phyloP scores from a whole-genome alignment of 2,888 invertebrate species.

The Pediacus dermestoides region DNA sequence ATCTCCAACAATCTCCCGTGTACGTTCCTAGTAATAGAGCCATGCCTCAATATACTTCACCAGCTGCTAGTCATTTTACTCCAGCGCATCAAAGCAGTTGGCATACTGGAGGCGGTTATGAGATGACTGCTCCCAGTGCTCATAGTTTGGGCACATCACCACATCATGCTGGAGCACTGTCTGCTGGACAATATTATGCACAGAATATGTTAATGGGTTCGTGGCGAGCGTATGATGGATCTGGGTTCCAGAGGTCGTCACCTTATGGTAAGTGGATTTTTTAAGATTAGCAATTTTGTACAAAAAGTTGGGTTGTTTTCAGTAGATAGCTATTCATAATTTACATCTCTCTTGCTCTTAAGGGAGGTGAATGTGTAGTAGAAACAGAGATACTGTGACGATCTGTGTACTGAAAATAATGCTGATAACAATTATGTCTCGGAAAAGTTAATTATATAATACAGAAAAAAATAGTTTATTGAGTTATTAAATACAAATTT shows the following conservation, averaged over 20 bases:
- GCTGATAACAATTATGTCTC: too few relatives aligned
- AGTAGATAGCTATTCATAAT: neutral
- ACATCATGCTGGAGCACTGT: constrained; percentile 51
- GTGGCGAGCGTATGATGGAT: constrained; percentile 72
- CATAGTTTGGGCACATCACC: constrained; percentile 49
- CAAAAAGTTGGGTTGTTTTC: too few relatives aligned
- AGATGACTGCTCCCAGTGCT: constrained; percentile 47
- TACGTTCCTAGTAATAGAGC: constrained; percentile 64
- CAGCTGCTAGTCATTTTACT: constrained; percentile 41
- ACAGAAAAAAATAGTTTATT: too few relatives aligned
- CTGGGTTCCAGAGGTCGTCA: constrained; percentile 75
- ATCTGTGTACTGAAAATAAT: too few relatives aligned
- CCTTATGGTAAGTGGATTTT: constrained; percentile 77
- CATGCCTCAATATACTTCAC: constrained; percentile 52
- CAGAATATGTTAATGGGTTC: constrained; percentile 76
- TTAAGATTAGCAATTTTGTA: too few relatives aligned
- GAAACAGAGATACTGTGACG: too few relatives aligned
- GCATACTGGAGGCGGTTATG: constrained; percentile 43
- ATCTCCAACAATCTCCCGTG: constrained; percentile 58
- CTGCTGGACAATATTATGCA: constrained; percentile 67
- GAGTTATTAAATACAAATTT: too few relatives aligned
- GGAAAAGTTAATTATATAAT: too few relatives aligned
- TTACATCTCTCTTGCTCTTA: constrained; percentile 3
- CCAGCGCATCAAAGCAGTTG: constrained; percentile 38
- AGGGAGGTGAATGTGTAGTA: too few relatives aligned